Evolutionary conservation across 2,113 vertebrate species (phyloP).

Genomic region (Choloepus hoffmanni): DNA sequence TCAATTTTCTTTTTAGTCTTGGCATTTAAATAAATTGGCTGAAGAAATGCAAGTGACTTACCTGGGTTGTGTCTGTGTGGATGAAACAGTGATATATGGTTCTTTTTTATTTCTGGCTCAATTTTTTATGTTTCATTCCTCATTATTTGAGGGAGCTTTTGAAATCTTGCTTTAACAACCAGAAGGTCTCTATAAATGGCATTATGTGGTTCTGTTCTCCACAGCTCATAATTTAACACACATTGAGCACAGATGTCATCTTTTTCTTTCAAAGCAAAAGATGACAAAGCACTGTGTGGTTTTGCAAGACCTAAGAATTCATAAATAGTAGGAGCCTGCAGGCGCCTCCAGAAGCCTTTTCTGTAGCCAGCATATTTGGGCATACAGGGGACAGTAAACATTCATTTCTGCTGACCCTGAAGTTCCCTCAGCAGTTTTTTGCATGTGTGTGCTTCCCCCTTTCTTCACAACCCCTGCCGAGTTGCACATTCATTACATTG

Average conservation of each 20-base stretch:
- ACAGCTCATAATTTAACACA: neutral
- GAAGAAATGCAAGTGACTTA: neutral
- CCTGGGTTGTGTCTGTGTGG: neutral
- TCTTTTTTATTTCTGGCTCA: neutral
- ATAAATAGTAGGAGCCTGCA: neutral
- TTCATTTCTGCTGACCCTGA: neutral
- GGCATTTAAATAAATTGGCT: neutral
- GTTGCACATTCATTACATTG: neutral
- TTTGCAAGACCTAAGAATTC: neutral
- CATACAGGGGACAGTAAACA: neutral
- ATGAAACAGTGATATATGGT: neutral
- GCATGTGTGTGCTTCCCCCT: no score
- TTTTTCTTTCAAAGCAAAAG: neutral
- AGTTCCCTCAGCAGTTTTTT: neutral
- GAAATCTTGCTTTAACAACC: neutral
- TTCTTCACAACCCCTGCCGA: neutral
- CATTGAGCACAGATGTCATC: neutral
- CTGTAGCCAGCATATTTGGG: rapidly evolving
- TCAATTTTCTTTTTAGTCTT: neutral
- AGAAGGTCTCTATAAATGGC: neutral
- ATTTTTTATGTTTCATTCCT: neutral
- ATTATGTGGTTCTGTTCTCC: neutral
- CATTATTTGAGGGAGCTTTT: neutral
- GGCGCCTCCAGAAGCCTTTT: neutral
- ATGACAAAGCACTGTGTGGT: neutral